These are phyloP conservation scores for Saturnia pavonia DNA, from an alignment of 2,888 invertebrate species.

Conservation along the genomic window DNA sequence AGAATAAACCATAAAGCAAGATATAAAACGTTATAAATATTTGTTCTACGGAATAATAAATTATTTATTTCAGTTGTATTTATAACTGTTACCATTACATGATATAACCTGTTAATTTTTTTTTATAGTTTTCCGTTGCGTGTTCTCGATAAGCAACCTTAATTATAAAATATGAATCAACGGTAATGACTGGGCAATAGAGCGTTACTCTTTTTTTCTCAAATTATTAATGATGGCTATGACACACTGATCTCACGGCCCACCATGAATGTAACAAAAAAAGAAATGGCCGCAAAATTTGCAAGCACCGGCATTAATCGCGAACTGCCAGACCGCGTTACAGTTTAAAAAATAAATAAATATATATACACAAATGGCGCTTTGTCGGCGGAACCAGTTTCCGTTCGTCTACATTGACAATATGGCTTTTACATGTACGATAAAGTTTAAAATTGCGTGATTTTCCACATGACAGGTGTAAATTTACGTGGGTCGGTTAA, in stretches of 20 bases:
- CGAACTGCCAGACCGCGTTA: constrained; percentile 61
- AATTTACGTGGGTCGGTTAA: constrained; percentile 66
- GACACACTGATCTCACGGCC: constrained; percentile 35
- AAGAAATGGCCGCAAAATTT: constrained; percentile 40
- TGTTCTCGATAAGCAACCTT: neutral
- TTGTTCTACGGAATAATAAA: neutral
- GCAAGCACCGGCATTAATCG: constrained; percentile 63
- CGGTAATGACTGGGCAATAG: neutral
- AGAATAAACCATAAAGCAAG: neutral
- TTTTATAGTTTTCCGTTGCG: neutral
- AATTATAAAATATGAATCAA: constrained; percentile 9
- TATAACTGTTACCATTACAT: neutral
- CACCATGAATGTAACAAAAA: constrained; percentile 52
- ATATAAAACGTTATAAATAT: neutral
- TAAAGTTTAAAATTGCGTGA: constrained; percentile 62
- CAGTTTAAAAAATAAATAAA: constrained; percentile 62
- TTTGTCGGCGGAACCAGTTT: constrained; percentile 60
- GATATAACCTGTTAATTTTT: neutral
- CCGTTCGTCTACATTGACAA: constrained; percentile 41
- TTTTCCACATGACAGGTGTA: constrained; percentile 59
- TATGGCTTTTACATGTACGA: constrained; percentile 43
- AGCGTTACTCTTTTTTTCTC: constrained; percentile 5
- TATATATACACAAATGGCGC: constrained; percentile 65
- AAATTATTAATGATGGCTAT: constrained; percentile 20
- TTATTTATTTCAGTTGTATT: neutral